Conservation (phyloP, 1,140 invertebrate genomes). For the Drosophila busckii region DNA sequence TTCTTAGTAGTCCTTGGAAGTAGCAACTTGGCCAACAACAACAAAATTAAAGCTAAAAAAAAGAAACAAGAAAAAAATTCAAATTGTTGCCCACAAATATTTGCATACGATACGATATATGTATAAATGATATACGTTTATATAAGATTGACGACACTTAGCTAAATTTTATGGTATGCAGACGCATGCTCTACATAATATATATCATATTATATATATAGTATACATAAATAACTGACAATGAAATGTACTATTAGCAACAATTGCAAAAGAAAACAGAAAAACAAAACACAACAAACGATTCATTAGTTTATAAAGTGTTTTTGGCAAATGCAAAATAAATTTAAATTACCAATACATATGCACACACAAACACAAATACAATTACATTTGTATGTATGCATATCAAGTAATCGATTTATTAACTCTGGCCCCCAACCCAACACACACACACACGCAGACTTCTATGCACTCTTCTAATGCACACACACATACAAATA, state of each 20-base stretch:
- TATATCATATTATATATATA: conserved; percentile 5
- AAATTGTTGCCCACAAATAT: conserved; percentile 8
- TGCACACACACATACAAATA: conserved; percentile 6
- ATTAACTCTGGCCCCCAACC: no score
- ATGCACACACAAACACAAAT: neutral
- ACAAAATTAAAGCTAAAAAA: no score
- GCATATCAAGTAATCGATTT: no score
- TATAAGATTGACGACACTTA: no score
- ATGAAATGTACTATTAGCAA: conserved; percentile 11
- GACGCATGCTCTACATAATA: conserved; percentile 3
- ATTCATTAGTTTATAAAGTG: no score
- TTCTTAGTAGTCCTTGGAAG: conserved; percentile 38
- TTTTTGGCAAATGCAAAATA: no score
- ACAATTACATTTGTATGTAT: no score
- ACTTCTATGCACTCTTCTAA: neutral
- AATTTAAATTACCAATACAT: no score
- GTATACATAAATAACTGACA: conserved; percentile 9
- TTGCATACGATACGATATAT: conserved; percentile 1
- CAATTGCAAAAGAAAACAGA: conserved; percentile 12
- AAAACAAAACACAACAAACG: no score
- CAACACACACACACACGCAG: neutral
- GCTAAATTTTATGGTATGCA: conserved; percentile 44
- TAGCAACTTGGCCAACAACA: conserved; percentile 24
- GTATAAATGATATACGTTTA: conserved; percentile 1
- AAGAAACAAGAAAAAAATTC: neutral